A percentile compares a stretch with the other conserved stretches of the same genome.
Conservation (phyloP, 2,113 vertebrate genomes). For the Eptesicus fuscus region DNA sequence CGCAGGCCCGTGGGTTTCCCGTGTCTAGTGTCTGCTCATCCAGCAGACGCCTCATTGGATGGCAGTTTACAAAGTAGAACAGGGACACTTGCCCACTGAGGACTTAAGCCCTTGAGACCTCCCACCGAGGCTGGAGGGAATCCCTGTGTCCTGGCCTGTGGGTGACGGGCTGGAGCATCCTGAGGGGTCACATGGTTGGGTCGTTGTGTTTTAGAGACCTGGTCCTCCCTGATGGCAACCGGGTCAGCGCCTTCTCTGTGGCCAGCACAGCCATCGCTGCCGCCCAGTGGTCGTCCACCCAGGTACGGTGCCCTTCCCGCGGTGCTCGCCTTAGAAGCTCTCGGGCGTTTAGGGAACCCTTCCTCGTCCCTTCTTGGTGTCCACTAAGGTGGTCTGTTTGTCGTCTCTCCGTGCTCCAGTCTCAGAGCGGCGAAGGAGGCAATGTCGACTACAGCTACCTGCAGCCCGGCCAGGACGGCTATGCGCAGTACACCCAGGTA, state of each 20-base stretch:
- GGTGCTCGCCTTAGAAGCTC: background rate
- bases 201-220: slow-evolving; percentile 88
- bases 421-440: slow-evolving; percentile 89
- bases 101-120: background rate
- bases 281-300: slow-evolving; percentile 98
- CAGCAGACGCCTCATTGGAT: background rate
- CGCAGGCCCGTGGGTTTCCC: background rate
- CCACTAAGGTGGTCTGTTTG: background rate
- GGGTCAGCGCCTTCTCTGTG: slow-evolving; percentile 97
- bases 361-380: background rate
- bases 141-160: background rate
- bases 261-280: slow-evolving; percentile 98
- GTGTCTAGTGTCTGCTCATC: background rate
- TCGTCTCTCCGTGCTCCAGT: too few relatives aligned
- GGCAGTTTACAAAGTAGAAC: background rate
- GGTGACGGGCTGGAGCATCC: background rate
- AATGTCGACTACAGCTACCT: slow-evolving; percentile 91
- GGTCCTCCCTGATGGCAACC: slow-evolving; percentile 95
- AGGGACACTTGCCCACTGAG: background rate
- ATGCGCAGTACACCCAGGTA: slow-evolving; percentile 90
- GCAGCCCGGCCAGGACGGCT: slow-evolving; percentile 91
- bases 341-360: background rate
- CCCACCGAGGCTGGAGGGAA: background rate
- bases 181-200: background rate
- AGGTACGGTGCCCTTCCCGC: slow-evolving; percentile 82